These are phyloP conservation scores for Pelagia noctiluca DNA, from an alignment of 30 jellyfish, hydroid and myxozoan species.

Conservation along the genomic window DNA sequence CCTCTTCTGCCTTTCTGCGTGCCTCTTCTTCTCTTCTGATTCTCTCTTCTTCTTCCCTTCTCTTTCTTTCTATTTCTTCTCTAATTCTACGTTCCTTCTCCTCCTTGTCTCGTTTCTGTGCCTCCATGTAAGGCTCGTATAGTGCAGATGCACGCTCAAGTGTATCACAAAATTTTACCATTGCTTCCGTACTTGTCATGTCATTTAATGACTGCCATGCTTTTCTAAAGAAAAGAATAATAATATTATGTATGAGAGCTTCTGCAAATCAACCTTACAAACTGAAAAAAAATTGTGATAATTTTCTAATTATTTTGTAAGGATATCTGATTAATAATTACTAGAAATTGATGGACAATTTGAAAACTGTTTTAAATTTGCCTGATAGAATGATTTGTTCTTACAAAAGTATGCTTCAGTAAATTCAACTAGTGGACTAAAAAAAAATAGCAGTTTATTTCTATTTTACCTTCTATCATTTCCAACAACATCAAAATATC, in stretches of 20 bases:
- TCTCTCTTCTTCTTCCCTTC: conserved; percentile 84
- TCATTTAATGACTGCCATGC: conserved; percentile 95
- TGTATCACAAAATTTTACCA: conserved; percentile 70
- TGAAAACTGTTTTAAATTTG: too few species aligned
- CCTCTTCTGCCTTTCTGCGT: conserved; percentile 87
- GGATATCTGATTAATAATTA: too few species aligned
- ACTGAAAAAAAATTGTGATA: too few species aligned
- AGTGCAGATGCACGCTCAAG: conserved; percentile 70
- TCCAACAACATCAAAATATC: conserved; percentile 98
- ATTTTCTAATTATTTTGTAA: too few species aligned
- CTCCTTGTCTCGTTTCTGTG: conserved; percentile 81
- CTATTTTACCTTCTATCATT: conserved; percentile 88
- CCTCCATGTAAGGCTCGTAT: conserved; percentile 78
- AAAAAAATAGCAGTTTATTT: neutral
- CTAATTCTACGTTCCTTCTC: conserved; percentile 70
- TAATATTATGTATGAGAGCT: too few species aligned
- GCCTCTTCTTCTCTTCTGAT: conserved; percentile 83
- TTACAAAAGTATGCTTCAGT: neutral
- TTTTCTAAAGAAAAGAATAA: conserved; percentile 53
- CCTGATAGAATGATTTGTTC: neutral
- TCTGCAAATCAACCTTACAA: too few species aligned
- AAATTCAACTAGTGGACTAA: too few species aligned
- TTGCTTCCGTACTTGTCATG: conserved; percentile 76
- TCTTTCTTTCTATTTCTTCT: conserved; percentile 81
- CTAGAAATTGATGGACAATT: too few species aligned